Evolutionary conservation across 2,113 vertebrate genomes (phyloP).

Genomic region (Nyctibius bracteatus): DNA sequence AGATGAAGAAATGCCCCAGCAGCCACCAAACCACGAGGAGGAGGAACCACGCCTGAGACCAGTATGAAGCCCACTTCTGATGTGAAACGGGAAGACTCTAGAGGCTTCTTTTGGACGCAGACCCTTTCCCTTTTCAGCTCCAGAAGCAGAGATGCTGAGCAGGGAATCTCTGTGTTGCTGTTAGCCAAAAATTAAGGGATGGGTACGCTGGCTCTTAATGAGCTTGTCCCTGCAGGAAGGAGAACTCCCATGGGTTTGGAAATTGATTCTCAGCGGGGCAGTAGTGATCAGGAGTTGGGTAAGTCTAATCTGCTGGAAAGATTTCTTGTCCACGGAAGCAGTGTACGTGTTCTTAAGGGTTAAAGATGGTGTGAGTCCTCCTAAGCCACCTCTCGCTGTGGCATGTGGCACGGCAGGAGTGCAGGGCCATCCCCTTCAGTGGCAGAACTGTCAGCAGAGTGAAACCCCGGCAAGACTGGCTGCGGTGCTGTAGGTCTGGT

Average conservation of each 20-base stretch:
- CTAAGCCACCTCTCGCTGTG: background rate
- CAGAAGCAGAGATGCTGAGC: background rate
- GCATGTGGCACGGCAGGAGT: background rate
- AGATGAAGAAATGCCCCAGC: conserved; percentile 78
- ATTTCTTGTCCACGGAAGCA: background rate
- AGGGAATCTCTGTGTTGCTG: background rate
- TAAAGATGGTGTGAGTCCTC: background rate
- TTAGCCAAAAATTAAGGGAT: background rate
- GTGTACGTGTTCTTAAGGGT: fast-evolving
- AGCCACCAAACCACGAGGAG: conserved; percentile 55
- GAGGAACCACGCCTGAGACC: conserved; percentile 71
- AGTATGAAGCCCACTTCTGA: background rate
- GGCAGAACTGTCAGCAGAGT: background rate
- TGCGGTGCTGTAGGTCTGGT: background rate
- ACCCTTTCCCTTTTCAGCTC: background rate
- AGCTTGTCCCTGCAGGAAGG: background rate
- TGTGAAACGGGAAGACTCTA: background rate
- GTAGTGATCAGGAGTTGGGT: background rate
- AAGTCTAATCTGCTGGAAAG: background rate
- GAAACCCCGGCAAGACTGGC: background rate
- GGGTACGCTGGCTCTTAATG: fast-evolving
- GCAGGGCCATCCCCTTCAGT: background rate
- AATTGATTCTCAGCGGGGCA: background rate
- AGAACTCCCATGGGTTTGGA: background rate
- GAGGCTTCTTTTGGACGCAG: background rate